Evolutionary conservation across 2,888 invertebrate genomes (phyloP), one percentile per base, ranked within the genome.

Genomic region (Drosophila limbata): DNA sequence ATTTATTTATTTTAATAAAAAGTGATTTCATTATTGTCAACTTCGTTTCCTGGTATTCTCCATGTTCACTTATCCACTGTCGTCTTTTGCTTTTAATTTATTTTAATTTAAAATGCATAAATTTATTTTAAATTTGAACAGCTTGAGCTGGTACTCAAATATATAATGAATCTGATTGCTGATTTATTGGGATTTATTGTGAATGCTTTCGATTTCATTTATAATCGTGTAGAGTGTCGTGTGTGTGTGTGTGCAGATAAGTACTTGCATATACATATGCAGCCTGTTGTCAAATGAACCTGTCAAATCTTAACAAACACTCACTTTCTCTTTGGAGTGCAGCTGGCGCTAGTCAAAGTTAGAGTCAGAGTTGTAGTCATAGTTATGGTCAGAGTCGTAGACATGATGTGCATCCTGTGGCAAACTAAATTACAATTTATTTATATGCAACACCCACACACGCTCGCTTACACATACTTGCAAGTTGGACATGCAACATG

Each of bases 341-440:
- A 88, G 89, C 82, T 83, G 82, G 87, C 82, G 82, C 88, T 81
- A 73, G 68, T 61, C 69, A 44, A 13, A 55, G 21, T 48, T 28
- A 21, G 10, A 39, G n/a, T 51, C 51, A 35, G 21, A 50, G 4
- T 19, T 31, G 5, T 1, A 42, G 40, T 42, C 28, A 21, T 21
- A 40, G n/a, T 42, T 15, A 25, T 1, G 21, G 56, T 59, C 42
- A 31, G 19, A 51, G 47, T 51, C 52, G 64, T 44, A 48, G 57
- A 45, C 61, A 69, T 76, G 77, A 60, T 81, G 75, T 83, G 74
- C 82, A 80, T 83, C 81, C 81, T 83, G 80, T 74, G 81, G 67
- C 77, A 84, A 84, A 75, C 76, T 78, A 90, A 90, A 89, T 89
- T 89, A 88, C 82, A 86, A 90, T 89, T 90, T 90, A 85, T 84